Conservation (phyloP, 1,140 invertebrate genomes). For the Lerema accius region DNA sequence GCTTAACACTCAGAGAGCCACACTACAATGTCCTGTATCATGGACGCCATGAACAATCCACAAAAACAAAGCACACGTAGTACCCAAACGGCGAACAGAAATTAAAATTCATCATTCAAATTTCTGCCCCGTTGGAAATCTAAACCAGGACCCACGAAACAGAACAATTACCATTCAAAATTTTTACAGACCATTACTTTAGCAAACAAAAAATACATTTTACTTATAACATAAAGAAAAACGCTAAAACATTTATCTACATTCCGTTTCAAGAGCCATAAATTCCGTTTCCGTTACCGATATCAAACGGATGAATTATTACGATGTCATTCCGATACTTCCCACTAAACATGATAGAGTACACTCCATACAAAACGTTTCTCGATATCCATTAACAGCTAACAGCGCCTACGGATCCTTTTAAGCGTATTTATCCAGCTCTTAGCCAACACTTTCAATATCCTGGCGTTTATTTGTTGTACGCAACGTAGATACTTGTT, state of each 20-base stretch:
- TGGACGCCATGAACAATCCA: too few species aligned
- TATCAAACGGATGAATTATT: neutral
- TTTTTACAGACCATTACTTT: too few species aligned
- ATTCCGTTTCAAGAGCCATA: neutral
- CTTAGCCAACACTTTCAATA: slow-evolving; percentile 11
- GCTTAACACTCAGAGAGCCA: too few species aligned
- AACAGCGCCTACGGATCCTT: slow-evolving; percentile 8
- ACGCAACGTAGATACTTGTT: slow-evolving; percentile 20
- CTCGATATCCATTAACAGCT: slow-evolving; percentile 17
- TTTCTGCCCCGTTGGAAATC: too few species aligned
- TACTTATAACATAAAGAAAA: neutral
- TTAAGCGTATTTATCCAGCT: slow-evolving; percentile 22
- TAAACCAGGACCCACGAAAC: too few species aligned
- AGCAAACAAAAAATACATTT: too few species aligned
- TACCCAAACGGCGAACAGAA: too few species aligned
- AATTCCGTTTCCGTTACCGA: neutral
- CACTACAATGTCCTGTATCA: too few species aligned
- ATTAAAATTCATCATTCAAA: too few species aligned
- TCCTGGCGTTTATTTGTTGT: slow-evolving; percentile 4
- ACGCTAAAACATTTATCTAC: neutral
- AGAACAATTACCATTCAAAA: too few species aligned
- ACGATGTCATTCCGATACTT: neutral
- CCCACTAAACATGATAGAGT: slow-evolving; percentile 1
- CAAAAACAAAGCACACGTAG: too few species aligned
- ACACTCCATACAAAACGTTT: slow-evolving; percentile 12